Evolutionary conservation across 2,797 vertebrate species (phyloP).

Genomic region (Muscicapa striata): DNA sequence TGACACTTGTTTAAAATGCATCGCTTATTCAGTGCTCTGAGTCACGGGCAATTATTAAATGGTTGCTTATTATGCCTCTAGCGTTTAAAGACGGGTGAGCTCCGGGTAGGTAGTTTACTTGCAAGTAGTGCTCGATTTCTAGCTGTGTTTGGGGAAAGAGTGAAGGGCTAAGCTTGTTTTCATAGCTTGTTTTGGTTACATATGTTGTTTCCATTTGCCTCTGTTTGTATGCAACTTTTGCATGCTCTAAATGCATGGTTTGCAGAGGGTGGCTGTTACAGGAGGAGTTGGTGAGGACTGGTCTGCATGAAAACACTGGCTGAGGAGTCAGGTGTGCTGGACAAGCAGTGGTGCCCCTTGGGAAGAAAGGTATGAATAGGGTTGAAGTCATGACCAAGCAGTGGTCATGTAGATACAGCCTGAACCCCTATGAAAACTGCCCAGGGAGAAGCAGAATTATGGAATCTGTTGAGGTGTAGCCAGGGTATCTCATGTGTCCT

Average conservation of each 20-base stretch:
- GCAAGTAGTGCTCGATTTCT: neutral
- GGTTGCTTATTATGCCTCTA: neutral
- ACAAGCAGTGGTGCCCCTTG: neutral
- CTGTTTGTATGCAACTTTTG: neutral
- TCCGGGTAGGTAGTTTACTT: neutral
- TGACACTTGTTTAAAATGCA: neutral
- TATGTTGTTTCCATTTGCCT: neutral
- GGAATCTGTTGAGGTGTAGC: neutral
- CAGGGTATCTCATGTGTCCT: constrained; percentile 3
- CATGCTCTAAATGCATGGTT: neutral
- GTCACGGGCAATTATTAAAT: neutral
- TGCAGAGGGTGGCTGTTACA: neutral
- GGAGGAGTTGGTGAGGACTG: neutral
- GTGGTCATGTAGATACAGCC: neutral
- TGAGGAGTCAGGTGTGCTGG: neutral
- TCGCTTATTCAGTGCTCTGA: neutral
- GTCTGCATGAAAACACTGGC: neutral
- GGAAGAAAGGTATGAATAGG: neutral
- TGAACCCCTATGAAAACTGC: neutral
- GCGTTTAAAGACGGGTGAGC: constrained; percentile 1
- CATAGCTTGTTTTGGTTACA: neutral
- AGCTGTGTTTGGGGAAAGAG: neutral
- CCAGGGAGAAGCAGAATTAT: neutral
- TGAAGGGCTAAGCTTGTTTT: neutral
- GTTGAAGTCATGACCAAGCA: neutral